Percentiles rank a stretch among this genome's conserved stretches.
These are phyloP conservation scores for Benitochromis conjunctus DNA, from an alignment of 2,113 vertebrate species.

Conservation along the genomic window DNA sequence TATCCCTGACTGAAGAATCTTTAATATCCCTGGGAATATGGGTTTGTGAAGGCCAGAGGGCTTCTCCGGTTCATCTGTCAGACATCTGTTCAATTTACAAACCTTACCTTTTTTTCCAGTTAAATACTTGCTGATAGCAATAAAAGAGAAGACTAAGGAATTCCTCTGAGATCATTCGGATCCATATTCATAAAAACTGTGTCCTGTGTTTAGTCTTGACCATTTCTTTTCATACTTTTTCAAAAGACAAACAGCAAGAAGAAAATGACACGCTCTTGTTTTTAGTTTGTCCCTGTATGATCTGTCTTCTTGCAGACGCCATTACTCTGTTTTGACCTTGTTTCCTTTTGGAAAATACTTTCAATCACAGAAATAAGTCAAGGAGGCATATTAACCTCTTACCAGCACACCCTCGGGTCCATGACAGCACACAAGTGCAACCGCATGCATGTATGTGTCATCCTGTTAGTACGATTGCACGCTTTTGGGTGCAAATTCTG, in stretches of 20 bases:
- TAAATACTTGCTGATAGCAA: background rate
- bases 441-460: background rate
- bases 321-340: slow-evolving; percentile 26
- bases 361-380: slow-evolving; percentile 22
- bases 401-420: background rate
- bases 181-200: background rate
- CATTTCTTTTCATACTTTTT: background rate
- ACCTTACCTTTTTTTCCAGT: background rate
- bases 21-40: slow-evolving; percentile 19
- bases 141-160: background rate
- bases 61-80: slow-evolving; percentile 18
- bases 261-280: background rate
- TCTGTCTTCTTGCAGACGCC: background rate
- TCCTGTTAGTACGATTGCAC: slow-evolving; percentile 8
- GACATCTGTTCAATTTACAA: slow-evolving; percentile 1
- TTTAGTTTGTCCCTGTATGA: background rate
- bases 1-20: slow-evolving; percentile 9
- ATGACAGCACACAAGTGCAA: background rate
- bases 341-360: slow-evolving; percentile 21
- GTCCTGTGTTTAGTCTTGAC: background rate
- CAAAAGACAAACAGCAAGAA: background rate
- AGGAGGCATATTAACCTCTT: slow-evolving; percentile 41
- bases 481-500: slow-evolving; percentile 2
- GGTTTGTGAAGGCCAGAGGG: background rate
- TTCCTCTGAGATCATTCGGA: background rate